Conservation (phyloP, 2,888 invertebrate genomes). For the Entomobrya proxima region DNA sequence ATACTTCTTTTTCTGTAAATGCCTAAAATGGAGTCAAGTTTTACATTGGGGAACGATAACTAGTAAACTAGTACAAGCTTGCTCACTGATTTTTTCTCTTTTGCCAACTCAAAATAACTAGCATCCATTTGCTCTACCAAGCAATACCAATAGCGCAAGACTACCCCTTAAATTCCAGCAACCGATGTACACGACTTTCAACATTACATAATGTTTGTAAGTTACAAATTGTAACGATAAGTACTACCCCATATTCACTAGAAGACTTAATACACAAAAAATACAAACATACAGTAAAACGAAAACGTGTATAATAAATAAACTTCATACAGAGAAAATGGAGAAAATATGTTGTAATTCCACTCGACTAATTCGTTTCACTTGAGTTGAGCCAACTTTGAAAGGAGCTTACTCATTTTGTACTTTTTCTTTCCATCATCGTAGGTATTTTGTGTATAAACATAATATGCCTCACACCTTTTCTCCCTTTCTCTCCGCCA, state of each 20-base stretch:
- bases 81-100: background rate
- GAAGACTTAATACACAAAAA: no score
- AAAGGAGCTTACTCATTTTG: constrained; percentile 41
- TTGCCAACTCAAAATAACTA: background rate
- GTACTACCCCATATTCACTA: no score
- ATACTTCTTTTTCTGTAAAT: background rate
- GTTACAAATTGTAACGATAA: no score
- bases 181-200: no score
- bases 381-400: constrained; percentile 33
- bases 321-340: background rate
- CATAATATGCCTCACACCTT: constrained; percentile 36
- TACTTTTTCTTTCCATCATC: constrained; percentile 15
- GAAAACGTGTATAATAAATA: background rate
- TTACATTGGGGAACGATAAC: constrained; percentile 15
- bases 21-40: constrained; percentile 5
- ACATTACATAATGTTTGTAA: no score
- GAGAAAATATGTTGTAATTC: background rate
- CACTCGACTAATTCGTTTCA: constrained; percentile 30
- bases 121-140: background rate
- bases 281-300: no score
- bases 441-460: constrained; percentile 13
- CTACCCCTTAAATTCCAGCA: no score
- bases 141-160: no score
- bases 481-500: constrained; percentile 4
- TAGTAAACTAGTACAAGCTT: no score